A percentile compares a stretch with the other conserved stretches of the same genome.
Conservation (phyloP, 30 jellyfish, hydroid and myxozoan genomes). For the Cassiopea xamachana region DNA sequence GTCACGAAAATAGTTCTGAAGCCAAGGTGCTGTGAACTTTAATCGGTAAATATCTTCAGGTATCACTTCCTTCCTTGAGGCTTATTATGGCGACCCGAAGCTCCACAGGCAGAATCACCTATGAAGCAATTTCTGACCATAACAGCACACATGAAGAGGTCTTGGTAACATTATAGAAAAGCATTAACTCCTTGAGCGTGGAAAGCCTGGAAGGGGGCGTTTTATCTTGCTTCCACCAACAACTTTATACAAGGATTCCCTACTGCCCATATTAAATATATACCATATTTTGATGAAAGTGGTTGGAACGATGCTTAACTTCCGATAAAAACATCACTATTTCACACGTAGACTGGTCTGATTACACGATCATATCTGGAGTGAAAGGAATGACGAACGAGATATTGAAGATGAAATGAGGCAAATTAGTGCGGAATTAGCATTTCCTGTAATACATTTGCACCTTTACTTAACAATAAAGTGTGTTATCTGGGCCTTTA, state of each 20-base stretch:
- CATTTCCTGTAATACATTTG: not conserved
- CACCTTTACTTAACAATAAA: not conserved
- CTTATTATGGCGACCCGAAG: not conserved
- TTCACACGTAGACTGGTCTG: too few species aligned
- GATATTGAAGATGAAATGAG: not conserved
- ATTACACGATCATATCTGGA: not conserved
- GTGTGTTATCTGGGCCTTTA: not conserved
- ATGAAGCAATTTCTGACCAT: too few species aligned
- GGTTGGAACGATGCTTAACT: too few species aligned
- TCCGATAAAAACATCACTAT: too few species aligned
- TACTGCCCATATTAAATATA: too few species aligned
- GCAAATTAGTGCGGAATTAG: not conserved
- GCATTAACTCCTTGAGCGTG: too few species aligned
- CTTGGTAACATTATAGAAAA: too few species aligned
- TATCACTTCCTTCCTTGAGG: conserved; percentile 5
- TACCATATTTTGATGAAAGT: too few species aligned
- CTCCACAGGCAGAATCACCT: too few species aligned
- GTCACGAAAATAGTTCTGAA: not conserved
- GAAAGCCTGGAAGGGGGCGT: too few species aligned
- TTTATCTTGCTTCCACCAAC: too few species aligned
- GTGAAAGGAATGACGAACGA: not conserved
- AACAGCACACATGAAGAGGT: not conserved
- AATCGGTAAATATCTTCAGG: not conserved
- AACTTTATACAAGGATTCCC: too few species aligned
- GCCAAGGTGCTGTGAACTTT: not conserved